Base-by-base conservation (phyloP, 2,888 invertebrate species). In the Epirrhoe alternata region DNA sequence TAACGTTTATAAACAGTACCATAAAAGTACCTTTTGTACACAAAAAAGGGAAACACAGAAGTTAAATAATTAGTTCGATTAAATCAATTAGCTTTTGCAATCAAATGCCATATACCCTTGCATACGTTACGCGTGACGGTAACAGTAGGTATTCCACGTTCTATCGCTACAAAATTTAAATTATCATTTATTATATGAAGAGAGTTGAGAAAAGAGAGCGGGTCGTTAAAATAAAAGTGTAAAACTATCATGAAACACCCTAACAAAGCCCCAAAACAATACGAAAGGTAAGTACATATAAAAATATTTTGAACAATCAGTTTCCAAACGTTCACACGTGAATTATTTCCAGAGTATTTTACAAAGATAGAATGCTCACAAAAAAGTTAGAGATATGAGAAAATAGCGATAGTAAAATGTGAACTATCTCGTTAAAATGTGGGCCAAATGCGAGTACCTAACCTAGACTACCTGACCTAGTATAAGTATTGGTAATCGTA, bases 361-460 rank as follows among this genome's bases (percentile, higher is more conserved):
- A 68, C 61, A 64, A 61, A 59, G 64, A 60, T 45, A 17, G 53
- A 62, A 72, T 70, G 66, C 45, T 16, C 17, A 55, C 17, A 64
- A 72, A 69, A 69, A 65, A 50, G n/a, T 30, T 31, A 38, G 58
- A 57, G 50, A 10, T 60, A 64, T 55, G n/a, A 42, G 64, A 61
- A 67, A 66, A 70, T 60, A 66, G 57, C 60, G 17, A 55, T 64
- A 52, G 47, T 70, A 72, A 68, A 68, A 72, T 70, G 63, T 61
- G 50, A 59, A 61, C 45, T 61, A 70, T 72, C 63, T 68, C 33
- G 62, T 62, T 59, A 49, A 31, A 35, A 66, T 61, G 60, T 62
- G 64, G 64, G 63, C 63, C 65, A 69, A 67, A 69, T 62, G 49
- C 58, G 14, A 56, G 45, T 45, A 42, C 38, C 47, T 56, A 56